These are phyloP conservation scores for Holotrichia oblita DNA, from an alignment of 1,140 invertebrate genomes.

Conservation along the genomic window DNA sequence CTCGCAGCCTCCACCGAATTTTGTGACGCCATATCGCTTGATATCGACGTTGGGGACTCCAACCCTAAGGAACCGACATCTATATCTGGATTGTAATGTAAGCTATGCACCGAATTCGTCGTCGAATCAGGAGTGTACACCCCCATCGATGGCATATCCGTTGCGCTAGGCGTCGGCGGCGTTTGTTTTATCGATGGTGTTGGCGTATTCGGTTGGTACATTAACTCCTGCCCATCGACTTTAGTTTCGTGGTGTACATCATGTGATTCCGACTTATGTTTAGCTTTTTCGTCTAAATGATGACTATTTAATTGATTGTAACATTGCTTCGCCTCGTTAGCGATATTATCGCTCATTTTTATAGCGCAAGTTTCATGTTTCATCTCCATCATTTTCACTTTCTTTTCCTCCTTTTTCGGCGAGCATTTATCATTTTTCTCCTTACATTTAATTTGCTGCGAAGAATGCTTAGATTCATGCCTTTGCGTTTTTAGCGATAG, in stretches of 20 bases:
- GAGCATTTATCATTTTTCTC: constrained; percentile 63
- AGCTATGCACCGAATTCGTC: constrained; percentile 84
- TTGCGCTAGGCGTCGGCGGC: constrained; percentile 65
- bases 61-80: constrained; percentile 85
- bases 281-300: constrained; percentile 36
- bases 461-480: constrained; percentile 54
- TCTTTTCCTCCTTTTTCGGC: constrained; percentile 56
- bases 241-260: background rate
- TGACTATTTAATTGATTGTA: constrained; percentile 5
- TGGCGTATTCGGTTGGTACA: constrained; percentile 52
- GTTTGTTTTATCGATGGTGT: constrained; percentile 64
- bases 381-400: background rate
- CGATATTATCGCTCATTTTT: background rate
- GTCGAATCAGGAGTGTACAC: constrained; percentile 86
- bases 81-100: constrained; percentile 82
- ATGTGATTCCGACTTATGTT: constrained; percentile 6
- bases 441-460: constrained; percentile 49
- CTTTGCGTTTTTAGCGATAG: constrained; percentile 53
- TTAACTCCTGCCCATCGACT: constrained; percentile 42
- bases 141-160: constrained; percentile 78
- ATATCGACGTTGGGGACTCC: constrained; percentile 87
- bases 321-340: constrained; percentile 3
- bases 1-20: constrained; percentile 74
- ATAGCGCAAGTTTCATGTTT: background rate
- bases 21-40: constrained; percentile 82